phyloP scores from a whole-genome alignment of 2,797 vertebrate genomes.

The Siniperca undulata region DNA sequence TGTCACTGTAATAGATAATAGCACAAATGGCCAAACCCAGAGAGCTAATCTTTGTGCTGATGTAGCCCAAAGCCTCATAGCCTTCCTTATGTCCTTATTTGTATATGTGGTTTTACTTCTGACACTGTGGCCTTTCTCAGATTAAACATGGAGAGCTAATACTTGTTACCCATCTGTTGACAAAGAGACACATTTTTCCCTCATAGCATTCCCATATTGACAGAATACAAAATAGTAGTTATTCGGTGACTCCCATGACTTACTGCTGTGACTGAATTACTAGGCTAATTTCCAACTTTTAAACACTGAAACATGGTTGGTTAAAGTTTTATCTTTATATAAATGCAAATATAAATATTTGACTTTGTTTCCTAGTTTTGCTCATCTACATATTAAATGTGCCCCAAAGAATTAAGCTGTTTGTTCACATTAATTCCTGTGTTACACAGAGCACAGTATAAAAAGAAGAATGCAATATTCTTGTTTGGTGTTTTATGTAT shows the following conservation, averaged over 20 bases:
- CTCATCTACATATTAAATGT: neutral
- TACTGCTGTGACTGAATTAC: neutral
- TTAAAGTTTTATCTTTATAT: conserved; percentile 7
- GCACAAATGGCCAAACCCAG: conserved; percentile 15
- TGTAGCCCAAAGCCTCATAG: conserved; percentile 16
- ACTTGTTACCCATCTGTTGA: conserved; percentile 19
- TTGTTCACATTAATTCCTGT: neutral
- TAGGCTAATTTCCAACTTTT: neutral
- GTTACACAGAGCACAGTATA: neutral
- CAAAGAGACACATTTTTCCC: conserved; percentile 21
- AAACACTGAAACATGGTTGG: neutral
- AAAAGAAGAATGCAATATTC: neutral
- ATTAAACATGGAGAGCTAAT: conserved; percentile 20
- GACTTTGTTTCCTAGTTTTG: neutral
- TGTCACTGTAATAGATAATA: neutral
- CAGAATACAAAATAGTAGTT: conserved; percentile 36
- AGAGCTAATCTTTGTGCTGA: conserved; percentile 24
- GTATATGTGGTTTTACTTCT: conserved; percentile 36
- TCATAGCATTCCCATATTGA: conserved; percentile 6
- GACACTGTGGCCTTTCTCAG: conserved; percentile 8
- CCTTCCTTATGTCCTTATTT: conserved; percentile 44
- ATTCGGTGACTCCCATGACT: conserved; percentile 1
- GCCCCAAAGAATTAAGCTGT: neutral
- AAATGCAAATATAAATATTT: conserved; percentile 5
- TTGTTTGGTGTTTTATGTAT: neutral